Conservation (phyloP, 2,888 invertebrate genomes). For the Melanophora roralis region DNA sequence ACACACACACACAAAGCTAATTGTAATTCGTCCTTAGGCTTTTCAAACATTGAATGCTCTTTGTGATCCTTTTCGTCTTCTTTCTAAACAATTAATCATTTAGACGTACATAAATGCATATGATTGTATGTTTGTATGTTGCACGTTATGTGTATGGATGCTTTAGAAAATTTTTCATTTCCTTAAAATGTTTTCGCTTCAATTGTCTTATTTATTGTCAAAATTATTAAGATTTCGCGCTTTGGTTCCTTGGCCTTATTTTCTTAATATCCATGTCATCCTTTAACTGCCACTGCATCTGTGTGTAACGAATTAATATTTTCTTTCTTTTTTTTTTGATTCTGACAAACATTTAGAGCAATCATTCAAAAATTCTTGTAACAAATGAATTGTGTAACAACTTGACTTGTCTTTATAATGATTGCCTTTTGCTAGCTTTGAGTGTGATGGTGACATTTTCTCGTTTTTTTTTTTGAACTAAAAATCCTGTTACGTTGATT, state of each 20-base stretch:
- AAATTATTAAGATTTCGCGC: slow-evolving; percentile 11
- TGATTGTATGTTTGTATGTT: background rate
- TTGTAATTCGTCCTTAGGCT: background rate
- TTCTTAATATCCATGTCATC: background rate
- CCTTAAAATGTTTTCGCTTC: slow-evolving; percentile 6
- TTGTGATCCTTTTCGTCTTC: slow-evolving; percentile 10
- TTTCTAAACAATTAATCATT: slow-evolving; percentile 42
- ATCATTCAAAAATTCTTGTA: slow-evolving; percentile 15
- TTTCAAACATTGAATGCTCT: background rate
- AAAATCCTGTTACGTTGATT: slow-evolving; percentile 22
- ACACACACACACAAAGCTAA: background rate
- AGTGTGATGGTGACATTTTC: background rate
- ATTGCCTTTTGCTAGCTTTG: background rate
- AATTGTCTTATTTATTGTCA: slow-evolving; percentile 21
- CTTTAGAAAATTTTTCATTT: background rate
- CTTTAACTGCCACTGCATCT: slow-evolving; percentile 2
- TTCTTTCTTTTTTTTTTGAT: background rate
- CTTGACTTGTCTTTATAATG: slow-evolving; percentile 19
- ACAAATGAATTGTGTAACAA: background rate
- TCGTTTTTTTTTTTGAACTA: background rate
- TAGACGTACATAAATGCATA: background rate
- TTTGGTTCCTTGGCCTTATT: background rate
- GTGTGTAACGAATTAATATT: slow-evolving; percentile 23
- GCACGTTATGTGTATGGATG: too few relatives aligned
- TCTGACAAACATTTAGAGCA: slow-evolving; percentile 27